Percentiles rank a stretch among this genome's conserved stretches.
These are phyloP conservation scores for Phainopepla nitens DNA, from an alignment of 2,113 vertebrate species.

Conservation along the genomic window DNA sequence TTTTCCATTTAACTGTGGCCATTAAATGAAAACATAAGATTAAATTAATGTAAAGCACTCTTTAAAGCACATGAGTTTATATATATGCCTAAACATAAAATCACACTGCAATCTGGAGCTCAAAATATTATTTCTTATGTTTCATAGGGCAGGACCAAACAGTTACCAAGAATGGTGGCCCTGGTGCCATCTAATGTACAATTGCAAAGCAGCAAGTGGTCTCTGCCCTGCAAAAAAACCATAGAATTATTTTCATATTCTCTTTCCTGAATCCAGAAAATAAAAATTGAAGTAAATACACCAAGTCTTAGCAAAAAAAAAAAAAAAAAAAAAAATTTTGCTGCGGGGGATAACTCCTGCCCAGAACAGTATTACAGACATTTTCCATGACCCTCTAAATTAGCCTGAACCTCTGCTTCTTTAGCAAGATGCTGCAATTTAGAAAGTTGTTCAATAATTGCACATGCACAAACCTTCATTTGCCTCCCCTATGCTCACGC, in stretches of 20 bases:
- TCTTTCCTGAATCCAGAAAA: not conserved
- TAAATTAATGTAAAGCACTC: not conserved
- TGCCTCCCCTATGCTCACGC: not conserved
- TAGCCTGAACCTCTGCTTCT: not conserved
- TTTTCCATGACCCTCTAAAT: not conserved
- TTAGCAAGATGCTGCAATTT: slow-evolving; percentile 17
- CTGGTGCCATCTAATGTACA: not conserved
- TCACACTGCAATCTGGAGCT: not conserved
- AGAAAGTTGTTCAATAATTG: slow-evolving; percentile 31
- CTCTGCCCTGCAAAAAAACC: not conserved
- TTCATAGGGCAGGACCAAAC: not conserved
- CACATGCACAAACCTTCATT: not conserved
- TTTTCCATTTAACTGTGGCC: not conserved
- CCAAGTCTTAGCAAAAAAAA: not conserved
- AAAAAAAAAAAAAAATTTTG: not conserved
- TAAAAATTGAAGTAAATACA: not conserved
- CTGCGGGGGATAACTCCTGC: not conserved
- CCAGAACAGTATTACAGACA: not conserved
- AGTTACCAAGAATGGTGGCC: not conserved
- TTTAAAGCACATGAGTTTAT: not conserved
- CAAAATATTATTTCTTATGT: not conserved
- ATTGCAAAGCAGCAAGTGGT: not conserved
- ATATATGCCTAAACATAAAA: not conserved
- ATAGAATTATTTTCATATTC: not conserved
- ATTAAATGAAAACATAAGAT: not conserved